Conservation (phyloP, 2,113 vertebrate species). For the Seriola aureovittata region DNA sequence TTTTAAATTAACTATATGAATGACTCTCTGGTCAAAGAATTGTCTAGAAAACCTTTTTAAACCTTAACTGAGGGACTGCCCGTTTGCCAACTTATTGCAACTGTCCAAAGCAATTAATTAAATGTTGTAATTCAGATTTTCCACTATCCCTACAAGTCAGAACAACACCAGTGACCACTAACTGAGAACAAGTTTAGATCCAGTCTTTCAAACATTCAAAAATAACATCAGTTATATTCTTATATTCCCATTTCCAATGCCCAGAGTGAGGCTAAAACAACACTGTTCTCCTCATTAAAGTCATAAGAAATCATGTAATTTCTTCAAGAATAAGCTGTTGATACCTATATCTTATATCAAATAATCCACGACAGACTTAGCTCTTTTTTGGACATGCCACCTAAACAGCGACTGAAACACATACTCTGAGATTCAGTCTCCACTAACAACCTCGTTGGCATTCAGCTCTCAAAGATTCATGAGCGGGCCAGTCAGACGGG, state of each 20-base stretch:
- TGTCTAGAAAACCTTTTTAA: background rate
- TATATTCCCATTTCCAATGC: background rate
- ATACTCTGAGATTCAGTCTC: slow-evolving; percentile 2
- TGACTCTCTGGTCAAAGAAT: background rate
- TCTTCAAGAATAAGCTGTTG: background rate
- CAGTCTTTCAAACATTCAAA: no score
- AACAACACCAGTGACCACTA: background rate
- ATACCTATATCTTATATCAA: background rate
- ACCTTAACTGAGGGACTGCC: no score
- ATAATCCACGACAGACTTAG: background rate
- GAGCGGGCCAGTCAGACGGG: slow-evolving; percentile 57
- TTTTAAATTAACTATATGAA: background rate
- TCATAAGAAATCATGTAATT: background rate
- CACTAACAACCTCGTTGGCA: slow-evolving; percentile 59
- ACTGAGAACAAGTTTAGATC: background rate
- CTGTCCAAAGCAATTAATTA: no score
- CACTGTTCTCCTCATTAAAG: background rate
- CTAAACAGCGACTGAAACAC: slow-evolving; percentile 6
- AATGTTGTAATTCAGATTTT: no score
- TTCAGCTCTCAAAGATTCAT: slow-evolving; percentile 71
- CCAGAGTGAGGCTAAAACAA: background rate
- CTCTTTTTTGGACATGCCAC: background rate
- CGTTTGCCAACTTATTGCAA: background rate
- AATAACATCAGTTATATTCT: no score
- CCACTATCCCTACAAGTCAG: background rate